These are phyloP conservation scores for Sebastes trivittatus DNA, from an alignment of 2,797 vertebrate genomes.

Conservation along the genomic window DNA sequence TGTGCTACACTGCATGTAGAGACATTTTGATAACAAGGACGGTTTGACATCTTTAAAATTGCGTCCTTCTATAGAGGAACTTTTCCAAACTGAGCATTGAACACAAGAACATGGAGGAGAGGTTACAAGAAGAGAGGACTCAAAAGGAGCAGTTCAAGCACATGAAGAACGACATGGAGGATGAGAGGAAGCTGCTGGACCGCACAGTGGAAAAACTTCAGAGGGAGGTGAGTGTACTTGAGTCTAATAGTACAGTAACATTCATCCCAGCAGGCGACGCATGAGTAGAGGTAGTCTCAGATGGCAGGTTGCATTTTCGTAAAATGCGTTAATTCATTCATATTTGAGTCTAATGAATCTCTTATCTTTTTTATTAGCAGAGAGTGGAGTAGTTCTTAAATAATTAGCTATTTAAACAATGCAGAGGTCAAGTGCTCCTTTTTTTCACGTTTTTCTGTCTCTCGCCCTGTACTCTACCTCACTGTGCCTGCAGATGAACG, in stretches of 20 bases:
- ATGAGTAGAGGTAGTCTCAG: background rate
- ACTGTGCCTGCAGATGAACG: constrained; percentile 85
- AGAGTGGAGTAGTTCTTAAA: background rate
- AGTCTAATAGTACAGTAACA: background rate
- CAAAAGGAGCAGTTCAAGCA: constrained; percentile 93
- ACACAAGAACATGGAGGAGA: constrained; percentile 85
- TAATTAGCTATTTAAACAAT: background rate
- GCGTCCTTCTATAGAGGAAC: constrained; percentile 79
- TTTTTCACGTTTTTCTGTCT: background rate
- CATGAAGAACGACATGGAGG: constrained; percentile 91
- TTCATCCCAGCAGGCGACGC: background rate
- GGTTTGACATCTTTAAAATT: background rate
- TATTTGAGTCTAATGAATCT: background rate
- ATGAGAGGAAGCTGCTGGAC: constrained; percentile 88
- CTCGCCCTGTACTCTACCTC: background rate
- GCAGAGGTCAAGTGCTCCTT: no score
- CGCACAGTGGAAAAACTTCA: constrained; percentile 93
- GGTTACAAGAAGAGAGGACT: constrained; percentile 85
- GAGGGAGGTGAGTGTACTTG: constrained; percentile 84
- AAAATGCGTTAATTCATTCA: no score
- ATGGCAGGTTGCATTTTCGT: no score
- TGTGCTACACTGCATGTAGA: background rate
- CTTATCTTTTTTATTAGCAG: background rate
- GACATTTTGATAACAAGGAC: fast-evolving
- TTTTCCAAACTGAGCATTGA: constrained; percentile 83